Evolutionary conservation across 2,113 vertebrate genomes (phyloP), one percentile per base, ranked within the genome.

Genomic region (Stigmatopora argus): DNA sequence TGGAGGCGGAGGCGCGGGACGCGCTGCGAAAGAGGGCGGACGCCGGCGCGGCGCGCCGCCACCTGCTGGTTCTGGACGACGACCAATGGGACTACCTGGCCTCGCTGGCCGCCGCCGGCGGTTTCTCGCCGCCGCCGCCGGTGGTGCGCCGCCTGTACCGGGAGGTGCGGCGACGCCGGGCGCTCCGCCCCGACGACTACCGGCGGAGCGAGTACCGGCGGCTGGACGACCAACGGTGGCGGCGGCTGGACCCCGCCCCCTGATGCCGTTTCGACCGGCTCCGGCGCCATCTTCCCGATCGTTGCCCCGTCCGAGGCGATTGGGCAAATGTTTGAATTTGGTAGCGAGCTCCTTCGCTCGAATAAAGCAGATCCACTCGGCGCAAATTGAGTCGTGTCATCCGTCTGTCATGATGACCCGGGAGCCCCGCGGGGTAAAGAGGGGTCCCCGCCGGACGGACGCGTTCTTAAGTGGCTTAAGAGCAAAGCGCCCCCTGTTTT

Each of bases 21-120:
- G 77, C 78, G 70, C 75, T 56, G 45, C 74, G 73, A 45, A 61
- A 64, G 4, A 87, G 87, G 60, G 1, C 8, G 51, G 65, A 62
- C 7, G 53, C 1, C 0, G 88, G 86, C 1, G 79, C 89, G 12
- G 47, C 78, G 31, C 65, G 13, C 52, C 85, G 65, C 65, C 88
- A 91, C 78, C 70, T 90, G 38, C 49, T 90, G 62, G 21, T 75
- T 3, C 11, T 90, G 68, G 69, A 82, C 0, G 59, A 23, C 31
- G 76, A 80, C 5, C 89, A 91, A 79, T 91, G 89, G 89, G 78
- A 74, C n/a, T 91, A 91, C 83, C 83, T 81, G 64, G 7, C 12
- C 1, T 7, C 1, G 0, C 80, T 92, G 41, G 87, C 89, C 1
- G 23, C 0, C 14, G 13, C n/a, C 0, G 87, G 79, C 0, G 56